Conservation (phyloP, 2,797 vertebrate genomes). For the Diplodus puntazzo region DNA sequence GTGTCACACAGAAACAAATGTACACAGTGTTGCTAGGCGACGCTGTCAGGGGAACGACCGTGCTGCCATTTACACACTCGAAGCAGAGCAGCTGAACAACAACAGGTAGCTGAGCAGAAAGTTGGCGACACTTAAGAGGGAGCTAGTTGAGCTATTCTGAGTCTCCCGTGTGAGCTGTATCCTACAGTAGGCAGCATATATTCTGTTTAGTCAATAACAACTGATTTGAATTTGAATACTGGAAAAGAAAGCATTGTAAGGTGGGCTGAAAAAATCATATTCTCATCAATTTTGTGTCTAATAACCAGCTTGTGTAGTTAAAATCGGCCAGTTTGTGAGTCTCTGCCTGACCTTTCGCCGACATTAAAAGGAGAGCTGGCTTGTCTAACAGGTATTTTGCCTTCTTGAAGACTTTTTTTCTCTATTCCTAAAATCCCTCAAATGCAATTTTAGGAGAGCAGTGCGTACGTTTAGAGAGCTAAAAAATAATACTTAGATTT, state of each 20-base stretch:
- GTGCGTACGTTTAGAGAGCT: constrained; percentile 26
- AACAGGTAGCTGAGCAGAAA: constrained; percentile 9
- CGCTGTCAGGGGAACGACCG: constrained; percentile 1
- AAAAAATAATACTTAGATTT: constrained; percentile 38
- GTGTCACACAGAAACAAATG: neutral
- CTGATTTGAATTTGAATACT: neutral
- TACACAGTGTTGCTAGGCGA: constrained; percentile 40
- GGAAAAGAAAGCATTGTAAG: neutral
- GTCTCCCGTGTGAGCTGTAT: neutral
- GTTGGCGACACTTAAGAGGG: neutral
- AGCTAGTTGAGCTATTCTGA: neutral
- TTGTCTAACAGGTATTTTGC: constrained; percentile 20
- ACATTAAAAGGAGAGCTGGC: neutral
- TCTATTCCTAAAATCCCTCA: constrained; percentile 14
- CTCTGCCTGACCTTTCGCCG: neutral
- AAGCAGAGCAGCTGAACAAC: constrained; percentile 15
- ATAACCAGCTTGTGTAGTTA: neutral
- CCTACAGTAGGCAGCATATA: too few relatives aligned
- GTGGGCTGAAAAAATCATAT: neutral
- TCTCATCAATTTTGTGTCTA: neutral
- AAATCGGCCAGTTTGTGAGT: too few relatives aligned
- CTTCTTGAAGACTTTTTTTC: neutral
- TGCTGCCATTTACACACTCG: constrained; percentile 23
- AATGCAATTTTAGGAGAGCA: constrained; percentile 27
- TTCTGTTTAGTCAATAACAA: neutral